These are phyloP conservation scores for Pedetes capensis DNA, from an alignment of 2,113 vertebrate species.

Conservation along the genomic window DNA sequence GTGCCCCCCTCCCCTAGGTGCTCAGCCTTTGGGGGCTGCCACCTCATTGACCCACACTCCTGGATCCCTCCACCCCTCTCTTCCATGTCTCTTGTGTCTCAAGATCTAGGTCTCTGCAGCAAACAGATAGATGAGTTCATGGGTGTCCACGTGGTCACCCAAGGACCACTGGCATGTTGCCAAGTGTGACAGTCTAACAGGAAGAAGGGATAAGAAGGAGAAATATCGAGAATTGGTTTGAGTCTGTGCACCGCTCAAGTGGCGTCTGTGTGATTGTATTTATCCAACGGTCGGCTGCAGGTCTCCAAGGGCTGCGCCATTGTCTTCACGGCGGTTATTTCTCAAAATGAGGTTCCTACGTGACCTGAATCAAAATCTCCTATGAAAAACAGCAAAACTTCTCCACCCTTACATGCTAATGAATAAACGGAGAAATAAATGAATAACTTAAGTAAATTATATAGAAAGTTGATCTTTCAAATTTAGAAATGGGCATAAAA, in stretches of 20 bases:
- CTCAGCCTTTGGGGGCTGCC: neutral
- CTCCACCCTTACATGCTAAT: neutral
- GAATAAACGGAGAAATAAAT: neutral
- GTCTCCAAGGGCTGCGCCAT: neutral
- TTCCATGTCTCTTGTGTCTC: neutral
- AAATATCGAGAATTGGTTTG: neutral
- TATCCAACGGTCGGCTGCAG: neutral
- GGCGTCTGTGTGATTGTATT: neutral
- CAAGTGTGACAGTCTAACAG: neutral
- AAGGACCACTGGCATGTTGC: neutral
- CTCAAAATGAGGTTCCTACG: neutral
- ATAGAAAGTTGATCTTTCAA: neutral
- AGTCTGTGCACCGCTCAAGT: neutral
- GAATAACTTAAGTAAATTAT: neutral
- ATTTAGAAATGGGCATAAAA: neutral
- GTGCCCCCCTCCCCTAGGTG: neutral
- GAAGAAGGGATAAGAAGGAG: neutral
- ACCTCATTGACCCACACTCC: too few species aligned
- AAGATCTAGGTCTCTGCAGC: neutral
- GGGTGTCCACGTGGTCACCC: neutral
- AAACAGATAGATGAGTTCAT: neutral
- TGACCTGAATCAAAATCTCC: neutral
- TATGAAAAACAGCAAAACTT: neutral
- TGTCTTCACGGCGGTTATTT: neutral
- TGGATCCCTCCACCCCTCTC: neutral